Conservation (phyloP, 2,113 vertebrate species). For the Sorex araneus region DNA sequence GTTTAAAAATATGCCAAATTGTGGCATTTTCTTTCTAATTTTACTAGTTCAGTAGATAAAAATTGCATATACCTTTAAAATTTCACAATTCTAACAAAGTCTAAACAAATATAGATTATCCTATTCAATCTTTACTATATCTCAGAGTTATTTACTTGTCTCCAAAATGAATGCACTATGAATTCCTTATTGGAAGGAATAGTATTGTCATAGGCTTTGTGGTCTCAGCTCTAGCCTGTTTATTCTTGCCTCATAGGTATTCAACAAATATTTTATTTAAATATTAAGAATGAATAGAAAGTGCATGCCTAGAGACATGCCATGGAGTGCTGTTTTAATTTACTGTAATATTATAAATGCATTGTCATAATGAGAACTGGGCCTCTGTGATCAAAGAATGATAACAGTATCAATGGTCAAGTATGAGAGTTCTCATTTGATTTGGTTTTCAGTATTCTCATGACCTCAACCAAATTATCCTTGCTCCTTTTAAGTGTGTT, state of each 20-base stretch:
- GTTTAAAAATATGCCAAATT: not conserved
- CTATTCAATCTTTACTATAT: not conserved
- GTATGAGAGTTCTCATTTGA: not conserved
- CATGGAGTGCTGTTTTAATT: not conserved
- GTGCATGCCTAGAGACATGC: not conserved
- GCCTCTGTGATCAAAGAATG: not conserved
- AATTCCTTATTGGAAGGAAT: not conserved
- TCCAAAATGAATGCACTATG: not conserved
- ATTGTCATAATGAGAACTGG: not conserved
- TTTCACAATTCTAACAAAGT: constrained; percentile 2
- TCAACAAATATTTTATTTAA: constrained; percentile 7
- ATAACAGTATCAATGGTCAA: not conserved
- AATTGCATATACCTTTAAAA: not conserved
- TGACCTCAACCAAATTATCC: not conserved
- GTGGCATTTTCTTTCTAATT: constrained; percentile 45
- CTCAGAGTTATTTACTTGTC: not conserved
- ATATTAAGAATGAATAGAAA: not conserved
- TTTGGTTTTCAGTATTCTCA: constrained; percentile 20
- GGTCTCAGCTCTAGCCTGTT: not conserved
- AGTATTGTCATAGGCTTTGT: not conserved
- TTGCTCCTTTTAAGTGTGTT: constrained; percentile 5
- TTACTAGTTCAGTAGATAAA: constrained; percentile 1
- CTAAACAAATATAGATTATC: not conserved
- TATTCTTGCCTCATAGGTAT: not conserved
- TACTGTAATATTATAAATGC: not conserved